These are phyloP conservation scores for Erebia epiphron DNA, from an alignment of 2,888 invertebrate genomes.

Conservation along the genomic window DNA sequence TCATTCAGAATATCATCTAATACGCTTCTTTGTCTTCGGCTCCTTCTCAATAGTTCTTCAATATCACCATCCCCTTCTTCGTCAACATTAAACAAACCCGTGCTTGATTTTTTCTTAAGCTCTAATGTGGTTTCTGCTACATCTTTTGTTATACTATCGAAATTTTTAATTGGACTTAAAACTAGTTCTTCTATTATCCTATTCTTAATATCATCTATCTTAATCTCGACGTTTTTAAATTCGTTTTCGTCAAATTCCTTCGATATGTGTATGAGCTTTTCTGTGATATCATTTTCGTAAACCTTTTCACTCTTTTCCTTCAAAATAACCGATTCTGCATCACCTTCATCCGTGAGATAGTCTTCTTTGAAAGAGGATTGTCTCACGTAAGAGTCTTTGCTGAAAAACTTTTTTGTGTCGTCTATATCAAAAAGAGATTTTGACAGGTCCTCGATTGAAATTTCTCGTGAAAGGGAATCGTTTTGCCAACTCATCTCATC, in stretches of 20 bases:
- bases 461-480: conserved; percentile 80
- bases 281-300: conserved; percentile 77
- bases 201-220: conserved; percentile 69
- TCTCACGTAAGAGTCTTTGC: conserved; percentile 76
- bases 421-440: conserved; percentile 79
- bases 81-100: conserved; percentile 64
- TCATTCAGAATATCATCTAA: conserved; percentile 86
- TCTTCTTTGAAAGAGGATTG: conserved; percentile 78
- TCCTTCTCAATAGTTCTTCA: conserved; percentile 85
- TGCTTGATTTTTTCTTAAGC: conserved; percentile 58
- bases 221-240: conserved; percentile 58
- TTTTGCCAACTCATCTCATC: conserved; percentile 84
- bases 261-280: conserved; percentile 73
- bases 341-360: conserved; percentile 67
- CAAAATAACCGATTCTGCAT: conserved; percentile 68
- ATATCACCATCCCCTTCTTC: conserved; percentile 84
- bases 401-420: conserved; percentile 75
- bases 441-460: conserved; percentile 83
- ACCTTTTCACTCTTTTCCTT: conserved; percentile 72
- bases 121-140: conserved; percentile 67
- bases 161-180: conserved; percentile 60
- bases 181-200: conserved; percentile 75
- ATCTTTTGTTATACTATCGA: conserved; percentile 71
- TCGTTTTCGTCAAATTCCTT: conserved; percentile 74
- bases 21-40: conserved; percentile 87